Base-by-base conservation (phyloP, 2,888 invertebrate genomes). In the Mantis religiosa region DNA sequence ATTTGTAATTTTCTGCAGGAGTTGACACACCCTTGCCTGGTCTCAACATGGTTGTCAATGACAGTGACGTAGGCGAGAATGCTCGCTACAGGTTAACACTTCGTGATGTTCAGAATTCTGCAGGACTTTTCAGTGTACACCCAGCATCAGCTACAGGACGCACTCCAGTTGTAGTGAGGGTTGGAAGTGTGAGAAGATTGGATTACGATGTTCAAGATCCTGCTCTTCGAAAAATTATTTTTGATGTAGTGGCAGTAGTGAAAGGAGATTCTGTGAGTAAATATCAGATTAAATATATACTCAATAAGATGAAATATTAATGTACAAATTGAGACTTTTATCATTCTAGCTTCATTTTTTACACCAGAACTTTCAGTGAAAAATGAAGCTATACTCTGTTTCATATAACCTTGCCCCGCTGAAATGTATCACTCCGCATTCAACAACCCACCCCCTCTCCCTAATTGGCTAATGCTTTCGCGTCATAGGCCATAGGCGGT, bases 161-260 rank as follows among this genome's bases (percentile, higher is more conserved):
- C 90, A 96, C 97, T 0, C 96, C 97, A 0, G 95, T 97, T 0
- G 96, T 96, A 71, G 95, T 97, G 9, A 96, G 95, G 93, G 95
- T 97, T 0, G 94, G 94, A 88, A 95, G 97, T 92, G 94, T 96
- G 3, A 93, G 94, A 1, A 95, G 94, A 89, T 92, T 97, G 83
- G 97, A 97, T 92, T 97, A 96, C 90, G 97, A 97, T 92, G 95
- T 96, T 0, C 94, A 94, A 2, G 94, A 96, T 91, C 93, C 94
- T 1, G 93, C 94, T 0, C 93, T 94, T 90, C 94, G 96, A 81
- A 92, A 94, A 25, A 94, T 96, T 30, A 95, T 95, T 91, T 97
- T 97, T 90, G 95, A 96, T 91, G 95, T 97, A 27, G 94, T 96
- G 0, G 95, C 96, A 0, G 94, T 94, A 1, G 94, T 95, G 0